Evolutionary conservation across 2,113 vertebrate genomes (phyloP).

Genomic region (Chaenogobius annularis): DNA sequence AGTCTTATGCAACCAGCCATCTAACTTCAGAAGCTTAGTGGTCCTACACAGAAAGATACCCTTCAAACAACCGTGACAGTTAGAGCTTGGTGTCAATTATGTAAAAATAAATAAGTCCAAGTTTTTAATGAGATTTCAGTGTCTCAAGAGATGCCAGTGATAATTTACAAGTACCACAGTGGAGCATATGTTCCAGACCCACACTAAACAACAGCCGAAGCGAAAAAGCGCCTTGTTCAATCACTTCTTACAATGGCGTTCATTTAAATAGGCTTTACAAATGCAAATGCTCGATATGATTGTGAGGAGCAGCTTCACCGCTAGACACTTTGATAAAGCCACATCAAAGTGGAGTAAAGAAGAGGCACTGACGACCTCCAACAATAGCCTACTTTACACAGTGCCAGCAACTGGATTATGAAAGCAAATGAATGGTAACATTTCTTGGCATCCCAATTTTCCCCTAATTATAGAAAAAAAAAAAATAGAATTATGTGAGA

Average conservation of each 20-base stretch:
- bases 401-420: constrained; percentile 45
- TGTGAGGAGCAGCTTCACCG: constrained; percentile 54
- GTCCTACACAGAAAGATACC: neutral
- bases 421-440: constrained; percentile 26
- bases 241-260: constrained; percentile 41
- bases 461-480: neutral
- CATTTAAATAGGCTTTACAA: constrained; percentile 51
- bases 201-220: constrained; percentile 10
- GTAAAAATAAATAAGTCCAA: neutral
- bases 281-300: constrained; percentile 57
- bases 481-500: neutral
- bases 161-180: neutral
- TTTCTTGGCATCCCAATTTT: constrained; percentile 1
- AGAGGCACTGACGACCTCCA: constrained; percentile 53
- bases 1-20: constrained; percentile 1
- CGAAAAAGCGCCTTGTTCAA: constrained; percentile 22
- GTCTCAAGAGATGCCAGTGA: neutral
- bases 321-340: constrained; percentile 58
- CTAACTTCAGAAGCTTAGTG: constrained; percentile 4
- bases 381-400: constrained; percentile 50
- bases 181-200: constrained; percentile 2
- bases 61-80: neutral
- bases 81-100: neutral
- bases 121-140: neutral
- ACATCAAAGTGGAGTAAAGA: constrained; percentile 60